Base-by-base conservation (phyloP, 2,888 invertebrate species). In the Drosophila suboccidentalis region DNA sequence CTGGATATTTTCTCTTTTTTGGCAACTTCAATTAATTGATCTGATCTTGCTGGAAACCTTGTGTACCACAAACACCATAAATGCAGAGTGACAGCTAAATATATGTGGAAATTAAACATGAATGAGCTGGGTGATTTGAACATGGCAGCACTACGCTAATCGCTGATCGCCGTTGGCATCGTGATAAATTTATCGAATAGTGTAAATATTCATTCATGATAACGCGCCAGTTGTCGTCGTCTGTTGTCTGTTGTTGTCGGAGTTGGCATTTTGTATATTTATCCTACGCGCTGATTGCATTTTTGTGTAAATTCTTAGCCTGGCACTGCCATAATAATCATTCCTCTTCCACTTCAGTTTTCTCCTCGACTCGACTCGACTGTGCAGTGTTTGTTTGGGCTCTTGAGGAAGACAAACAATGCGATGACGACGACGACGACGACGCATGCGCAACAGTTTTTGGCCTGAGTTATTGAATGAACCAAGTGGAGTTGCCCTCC, bases 231-330 rank as follows among this genome's bases (percentile, higher is more conserved):
- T 75, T 82, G 82, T 58, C 55, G 59, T 53, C 71, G 69, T 47
- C 55, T 74, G 68, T 75, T 82, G 82, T 58, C 53, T 74, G 68
- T 60, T 44, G 62, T 58, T 44, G 62, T 15, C 46, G 44, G 15
- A 69, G 57, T 26, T 26, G 5, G 26, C 55, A 70, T 76, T 81
- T 75, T 82, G 73, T 80, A 76, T 83, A 79, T 83, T 86, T 81
- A 86, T 77, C 65, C 64, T 47, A 57, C 51, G 59, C 68, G 76
- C 62, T 83, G 88, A 86, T 87, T 81, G 86, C 82, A 86, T 87
- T 86, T 87, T 82, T 86, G 88, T 86, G 88, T 87, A 83, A 87
- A 86, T 87, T 83, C 83, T 65, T 67, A 47, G 49, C 58, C 71
- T 34, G 61, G 49, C 58, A 15, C 22, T 58, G 62, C 60, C 60